Percentiles rank a stretch among this genome's conserved stretches.
Evolutionary conservation across 2,113 vertebrate genomes (phyloP).

Genomic region (Eulemur macaco): DNA sequence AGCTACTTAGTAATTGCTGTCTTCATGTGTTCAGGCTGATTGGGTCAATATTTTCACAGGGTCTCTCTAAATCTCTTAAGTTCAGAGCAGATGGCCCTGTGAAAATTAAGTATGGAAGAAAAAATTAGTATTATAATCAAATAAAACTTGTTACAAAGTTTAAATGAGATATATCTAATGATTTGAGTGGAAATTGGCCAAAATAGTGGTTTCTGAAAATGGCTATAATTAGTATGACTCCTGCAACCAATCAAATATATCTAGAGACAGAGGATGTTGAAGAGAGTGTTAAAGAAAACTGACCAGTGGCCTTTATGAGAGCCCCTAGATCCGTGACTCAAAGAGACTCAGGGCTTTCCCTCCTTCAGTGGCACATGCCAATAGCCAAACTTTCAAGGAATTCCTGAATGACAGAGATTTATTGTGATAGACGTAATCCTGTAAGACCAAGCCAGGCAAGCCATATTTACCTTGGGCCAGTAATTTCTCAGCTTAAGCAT

Average conservation of each 20-base stretch:
- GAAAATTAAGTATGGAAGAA: constrained; percentile 41
- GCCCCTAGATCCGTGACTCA: background rate
- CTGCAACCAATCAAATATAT: background rate
- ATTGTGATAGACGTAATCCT: background rate
- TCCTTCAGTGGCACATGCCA: background rate
- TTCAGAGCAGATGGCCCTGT: constrained; percentile 50
- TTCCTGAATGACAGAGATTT: background rate
- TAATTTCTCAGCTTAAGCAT: background rate
- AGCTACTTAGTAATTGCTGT: background rate
- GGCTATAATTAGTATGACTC: background rate
- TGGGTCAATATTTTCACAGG: constrained; percentile 49
- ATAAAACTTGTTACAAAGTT: constrained; percentile 11
- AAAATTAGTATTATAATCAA: constrained; percentile 20
- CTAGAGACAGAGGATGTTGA: background rate
- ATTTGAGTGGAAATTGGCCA: background rate
- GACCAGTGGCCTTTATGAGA: background rate
- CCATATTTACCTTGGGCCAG: background rate
- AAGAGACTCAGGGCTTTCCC: background rate
- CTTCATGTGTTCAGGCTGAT: constrained; percentile 37
- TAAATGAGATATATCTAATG: constrained; percentile 20
- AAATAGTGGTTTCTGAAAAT: background rate
- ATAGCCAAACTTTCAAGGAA: background rate
- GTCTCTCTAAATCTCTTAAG: constrained; percentile 32
- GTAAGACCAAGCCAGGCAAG: background rate
- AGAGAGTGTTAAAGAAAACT: background rate